These are phyloP conservation scores for Rhinopomastus cyanomelas DNA, from an alignment of 2,113 vertebrate genomes.

Conservation along the genomic window DNA sequence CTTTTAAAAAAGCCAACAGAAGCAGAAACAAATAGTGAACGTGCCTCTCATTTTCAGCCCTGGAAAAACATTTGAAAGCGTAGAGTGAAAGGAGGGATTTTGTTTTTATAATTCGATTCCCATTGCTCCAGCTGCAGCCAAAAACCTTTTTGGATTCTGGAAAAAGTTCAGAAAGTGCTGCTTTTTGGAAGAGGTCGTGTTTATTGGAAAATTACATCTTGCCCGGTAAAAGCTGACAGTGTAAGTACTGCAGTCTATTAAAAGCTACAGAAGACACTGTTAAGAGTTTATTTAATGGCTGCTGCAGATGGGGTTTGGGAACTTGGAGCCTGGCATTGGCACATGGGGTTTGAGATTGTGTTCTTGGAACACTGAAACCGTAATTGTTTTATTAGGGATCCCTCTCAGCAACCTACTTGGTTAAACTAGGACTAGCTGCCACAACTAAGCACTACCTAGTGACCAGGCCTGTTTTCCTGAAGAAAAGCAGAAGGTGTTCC, in stretches of 20 bases:
- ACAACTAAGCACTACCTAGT: background rate
- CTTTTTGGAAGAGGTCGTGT: conserved; percentile 64
- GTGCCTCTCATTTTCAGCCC: conserved; percentile 45
- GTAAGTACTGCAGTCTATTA: conserved; percentile 63
- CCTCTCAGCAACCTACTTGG: background rate
- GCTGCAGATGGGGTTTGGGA: conserved; percentile 50
- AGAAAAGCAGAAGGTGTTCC: background rate
- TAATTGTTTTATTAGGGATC: background rate
- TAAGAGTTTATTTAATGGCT: conserved; percentile 59
- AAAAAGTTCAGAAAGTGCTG: conserved; percentile 71
- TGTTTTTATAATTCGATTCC: conserved; percentile 73
- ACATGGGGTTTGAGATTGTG: background rate
- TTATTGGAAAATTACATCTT: conserved; percentile 73
- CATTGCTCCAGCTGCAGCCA: conserved; percentile 68
- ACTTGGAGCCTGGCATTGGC: background rate
- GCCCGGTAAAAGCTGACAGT: conserved; percentile 67
- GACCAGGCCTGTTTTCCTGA: background rate
- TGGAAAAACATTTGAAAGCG: conserved; percentile 70
- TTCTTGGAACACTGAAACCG: background rate
- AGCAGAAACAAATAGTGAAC: conserved; percentile 71
- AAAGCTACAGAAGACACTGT: conserved; percentile 60
- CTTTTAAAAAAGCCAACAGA: conserved; percentile 75
- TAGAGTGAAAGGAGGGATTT: conserved; percentile 65
- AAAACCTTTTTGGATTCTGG: conserved; percentile 64
- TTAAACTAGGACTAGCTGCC: background rate